These are phyloP conservation scores for Dasypogon diadema DNA, from an alignment of 2,888 invertebrate genomes.

Conservation along the genomic window DNA sequence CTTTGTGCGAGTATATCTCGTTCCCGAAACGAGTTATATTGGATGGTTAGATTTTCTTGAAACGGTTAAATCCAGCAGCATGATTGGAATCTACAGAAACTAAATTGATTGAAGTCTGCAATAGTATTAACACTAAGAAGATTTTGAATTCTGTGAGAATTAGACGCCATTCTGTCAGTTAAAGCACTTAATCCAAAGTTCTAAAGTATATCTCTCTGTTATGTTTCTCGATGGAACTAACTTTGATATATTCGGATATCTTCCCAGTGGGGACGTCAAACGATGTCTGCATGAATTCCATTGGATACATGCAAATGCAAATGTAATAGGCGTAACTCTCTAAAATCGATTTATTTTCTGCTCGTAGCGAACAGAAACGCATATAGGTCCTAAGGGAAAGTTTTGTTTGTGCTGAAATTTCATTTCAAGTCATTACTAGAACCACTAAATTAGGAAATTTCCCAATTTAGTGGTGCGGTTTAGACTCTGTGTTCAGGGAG, in stretches of 20 bases:
- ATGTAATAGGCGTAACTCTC: neutral
- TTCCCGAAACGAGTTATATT: too few species aligned
- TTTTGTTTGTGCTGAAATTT: conserved; percentile 38
- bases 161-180: neutral
- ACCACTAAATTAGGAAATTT: conserved; percentile 32
- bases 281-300: neutral
- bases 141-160: neutral
- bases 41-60: neutral
- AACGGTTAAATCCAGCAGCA: neutral
- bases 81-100: neutral
- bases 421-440: conserved; percentile 36
- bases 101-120: neutral
- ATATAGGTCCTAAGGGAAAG: neutral
- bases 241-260: neutral
- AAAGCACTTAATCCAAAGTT: conserved; percentile 27
- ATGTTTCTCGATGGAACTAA: neutral
- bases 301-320: neutral
- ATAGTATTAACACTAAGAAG: neutral
- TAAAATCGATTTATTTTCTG: conserved; percentile 13
- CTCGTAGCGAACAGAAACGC: neutral
- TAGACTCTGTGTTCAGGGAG: neutral
- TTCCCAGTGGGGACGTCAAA: neutral
- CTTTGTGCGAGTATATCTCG: too few species aligned
- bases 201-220: conserved; percentile 15
- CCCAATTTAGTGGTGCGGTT: conserved; percentile 28